These are phyloP conservation scores for Drosophila lacertosa DNA, from an alignment of 1,140 invertebrate species.

Conservation along the genomic window DNA sequence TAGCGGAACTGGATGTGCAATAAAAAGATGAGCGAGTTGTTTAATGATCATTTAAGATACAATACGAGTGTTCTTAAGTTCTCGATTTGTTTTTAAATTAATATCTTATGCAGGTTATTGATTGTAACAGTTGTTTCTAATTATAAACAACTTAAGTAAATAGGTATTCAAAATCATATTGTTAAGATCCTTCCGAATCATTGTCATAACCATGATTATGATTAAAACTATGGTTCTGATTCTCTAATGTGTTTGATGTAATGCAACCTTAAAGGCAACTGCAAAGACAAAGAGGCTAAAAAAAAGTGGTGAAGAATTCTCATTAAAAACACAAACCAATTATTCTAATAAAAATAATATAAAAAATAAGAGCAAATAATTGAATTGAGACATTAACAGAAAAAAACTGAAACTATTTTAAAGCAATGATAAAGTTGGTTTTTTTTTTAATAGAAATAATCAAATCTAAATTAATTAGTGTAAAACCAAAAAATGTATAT, in stretches of 20 bases:
- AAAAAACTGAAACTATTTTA: slow-evolving; percentile 64
- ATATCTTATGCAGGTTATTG: slow-evolving; percentile 21
- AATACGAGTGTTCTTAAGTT: slow-evolving; percentile 32
- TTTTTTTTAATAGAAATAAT: slow-evolving; percentile 61
- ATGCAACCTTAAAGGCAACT: slow-evolving; percentile 45
- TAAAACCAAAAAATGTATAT: slow-evolving; percentile 37
- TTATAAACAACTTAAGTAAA: slow-evolving; percentile 7
- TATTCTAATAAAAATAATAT: slow-evolving; percentile 15
- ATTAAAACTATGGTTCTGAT: slow-evolving; percentile 11
- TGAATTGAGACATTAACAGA: slow-evolving; percentile 30
- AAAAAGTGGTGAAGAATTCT: slow-evolving; percentile 6
- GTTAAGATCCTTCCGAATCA: slow-evolving; percentile 57
- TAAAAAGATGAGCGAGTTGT: neutral
- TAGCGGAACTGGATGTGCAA: slow-evolving; percentile 4
- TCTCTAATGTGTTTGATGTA: slow-evolving; percentile 25
- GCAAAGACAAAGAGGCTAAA: slow-evolving; percentile 42
- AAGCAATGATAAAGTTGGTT: slow-evolving; percentile 63
- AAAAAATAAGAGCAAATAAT: slow-evolving; percentile 14
- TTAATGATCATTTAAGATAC: slow-evolving; percentile 10
- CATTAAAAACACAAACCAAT: slow-evolving; percentile 21
- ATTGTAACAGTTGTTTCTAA: slow-evolving; percentile 57
- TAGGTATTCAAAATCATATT: slow-evolving; percentile 39
- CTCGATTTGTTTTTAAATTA: slow-evolving; percentile 13
- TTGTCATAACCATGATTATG: slow-evolving; percentile 2
- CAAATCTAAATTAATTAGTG: slow-evolving; percentile 44